Base-by-base conservation (phyloP, 1,140 invertebrate genomes). In the Drosophila setifemur region DNA sequence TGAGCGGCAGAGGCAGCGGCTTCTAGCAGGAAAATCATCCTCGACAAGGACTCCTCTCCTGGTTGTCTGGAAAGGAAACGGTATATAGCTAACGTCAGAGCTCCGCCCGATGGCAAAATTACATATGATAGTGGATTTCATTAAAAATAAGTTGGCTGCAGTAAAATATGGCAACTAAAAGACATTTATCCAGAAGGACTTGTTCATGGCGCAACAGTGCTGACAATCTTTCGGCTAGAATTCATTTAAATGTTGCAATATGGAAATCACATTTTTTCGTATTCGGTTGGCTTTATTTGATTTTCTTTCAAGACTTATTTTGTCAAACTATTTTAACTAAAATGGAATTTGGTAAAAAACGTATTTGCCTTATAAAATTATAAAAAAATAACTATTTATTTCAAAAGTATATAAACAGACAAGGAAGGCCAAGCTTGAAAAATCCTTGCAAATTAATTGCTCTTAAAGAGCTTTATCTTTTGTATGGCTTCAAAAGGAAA, bases 61-160 rank as follows among this genome's bases (percentile, higher is more conserved):
- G 37, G 37, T 43, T 33, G 57, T 19, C 66, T 72, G 69, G 39
- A 33, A 29, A 61, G 57, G 53, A 61, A 58, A 37, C 55, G 37
- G 57, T 19, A 54, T 37, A 25, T 16, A 14, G 53, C 57, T 43
- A 19, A 11, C 21, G 18, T 44, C 11, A 16, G 45, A 50, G 25
- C 63, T 33, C 11, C 50, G 43, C 35, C 58, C 35, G 53, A 75
- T 58, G 61, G 71, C 75, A 69, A 73, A 86, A 73, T 81, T 86
- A 86, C 81, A 82, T 82, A 86, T 82, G 81, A 83, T 87, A 86
- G 73, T 86, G 81, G 76, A 76, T 86, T 86, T 87, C 77, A 87
- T 86, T 86, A 82, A 86, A 83, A 75, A 64, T 40, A 53, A 74
- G 47, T 71, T 70, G 57, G 44, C 64, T 74, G 48, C 78, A 61